Evolutionary conservation across 2,888 invertebrate species (phyloP), one percentile per base, ranked within the genome.

Genomic region (Hydraecia micacea): DNA sequence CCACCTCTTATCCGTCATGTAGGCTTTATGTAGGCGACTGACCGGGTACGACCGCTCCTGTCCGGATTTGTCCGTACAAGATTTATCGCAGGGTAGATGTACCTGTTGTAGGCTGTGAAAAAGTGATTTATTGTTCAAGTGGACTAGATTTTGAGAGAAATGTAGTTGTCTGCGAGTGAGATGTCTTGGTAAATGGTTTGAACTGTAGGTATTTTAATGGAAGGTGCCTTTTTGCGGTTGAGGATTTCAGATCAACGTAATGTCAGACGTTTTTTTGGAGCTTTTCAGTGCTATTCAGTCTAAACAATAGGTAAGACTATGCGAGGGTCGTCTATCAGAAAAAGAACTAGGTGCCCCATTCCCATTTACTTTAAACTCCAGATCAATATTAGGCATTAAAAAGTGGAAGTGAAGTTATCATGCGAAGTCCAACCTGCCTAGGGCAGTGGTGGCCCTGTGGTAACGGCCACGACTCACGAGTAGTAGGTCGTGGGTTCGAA

Each of bases 11-110:
- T 55, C 63, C 66, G 2, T 62, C 75, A 76, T 77, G 70, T 67
- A 73, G 77, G 62, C 76, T 70, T 75, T 81, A 88, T 76, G 77
- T 79, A 82, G 88, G 87, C 86, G 77, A 82, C 32, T 87, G 87
- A 87, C 87, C 87, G 75, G 87, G 73, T 85, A 85, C 77, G 76
- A 75, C 67, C 75, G 73, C 15, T 63, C 52, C 42, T 55, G 42
- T 67, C 85, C 76, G 79, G 77, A 76, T 80, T 78, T 80, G 25
- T 28, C 25, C 75, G 69, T n/a, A 86, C 82, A 89, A 87, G 83
- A 85, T 87, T 89, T 89, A 89, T 85, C 67, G 76, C 67, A 71
- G 73, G 84, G 85, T 82, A 63, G 58, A 39, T 72, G 80, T 86
- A 80, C 80, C 80, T 78, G 73, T 72, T 77, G 69, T 66, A 28